Base-by-base conservation (phyloP, 1,140 invertebrate species). In the Bombus polaris region DNA sequence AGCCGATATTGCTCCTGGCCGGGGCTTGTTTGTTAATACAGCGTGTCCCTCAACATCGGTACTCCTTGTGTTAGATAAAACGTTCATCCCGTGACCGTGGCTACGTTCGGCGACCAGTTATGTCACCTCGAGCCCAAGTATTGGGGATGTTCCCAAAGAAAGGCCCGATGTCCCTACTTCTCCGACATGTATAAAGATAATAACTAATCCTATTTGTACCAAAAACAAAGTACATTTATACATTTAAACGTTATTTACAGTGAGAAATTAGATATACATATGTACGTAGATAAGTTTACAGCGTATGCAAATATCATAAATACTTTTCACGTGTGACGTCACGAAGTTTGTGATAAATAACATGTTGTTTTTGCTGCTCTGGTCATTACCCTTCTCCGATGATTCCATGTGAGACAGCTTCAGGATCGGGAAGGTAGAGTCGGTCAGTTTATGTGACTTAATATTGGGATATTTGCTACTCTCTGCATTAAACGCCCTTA, bases 361-460 rank as follows among this genome's bases (percentile, higher is more conserved):
- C 86, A n/a, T 91, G 28, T 91, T 92, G 83, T 93, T 94, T 86
- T 91, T 93, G 93, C 91, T 93, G 92, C 89, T 91, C 88, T 92
- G 90, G 91, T 82, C 86, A 84, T 83, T 89, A 84, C 77, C 47
- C 79, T 84, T 77, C 75, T 79, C 73, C 73, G 89, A 62, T 92
- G 92, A 93, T 93, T 89, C 83, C 81, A 80, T 82, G 57, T 87
- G 88, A 89, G 89, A 92, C 95, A 97, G 96, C 96, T 96, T 96
- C 95, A 96, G 96, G 95, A 96, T 96, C 95, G 96, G 96, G 95
- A 96, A 97, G 96, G 96, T 97, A 97, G 96, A 96, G 95, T 96
- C 96, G 95, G 96, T 96, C 94, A 95, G 93, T 93, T 88, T 94
- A 82, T 94, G 94, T 95, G 96, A 97, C 95, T 95, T 97, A 94